phyloP scores from a whole-genome alignment of 1,140 invertebrate genomes.

The Dreissena polymorpha region DNA sequence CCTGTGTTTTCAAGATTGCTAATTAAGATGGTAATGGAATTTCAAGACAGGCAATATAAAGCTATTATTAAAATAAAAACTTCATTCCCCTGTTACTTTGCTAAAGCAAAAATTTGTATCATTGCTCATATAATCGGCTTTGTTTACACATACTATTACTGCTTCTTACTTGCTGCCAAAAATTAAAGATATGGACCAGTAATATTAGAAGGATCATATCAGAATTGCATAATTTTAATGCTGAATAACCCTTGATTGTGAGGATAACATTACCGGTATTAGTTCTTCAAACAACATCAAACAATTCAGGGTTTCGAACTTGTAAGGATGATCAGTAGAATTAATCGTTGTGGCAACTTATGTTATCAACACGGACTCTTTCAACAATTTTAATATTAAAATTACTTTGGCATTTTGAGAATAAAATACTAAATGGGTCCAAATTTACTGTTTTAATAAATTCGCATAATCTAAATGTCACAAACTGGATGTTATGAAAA shows the following conservation, averaged over 20 bases:
- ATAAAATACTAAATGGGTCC: neutral
- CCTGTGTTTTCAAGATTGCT: neutral
- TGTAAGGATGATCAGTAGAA: neutral
- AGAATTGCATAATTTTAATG: neutral
- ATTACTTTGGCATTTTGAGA: neutral
- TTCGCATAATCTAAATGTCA: too few relatives aligned
- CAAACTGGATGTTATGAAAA: too few relatives aligned
- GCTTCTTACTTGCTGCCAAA: neutral
- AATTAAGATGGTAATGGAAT: neutral
- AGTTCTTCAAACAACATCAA: neutral
- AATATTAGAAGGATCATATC: neutral
- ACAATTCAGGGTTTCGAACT: neutral
- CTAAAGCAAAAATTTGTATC: neutral
- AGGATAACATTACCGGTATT: neutral
- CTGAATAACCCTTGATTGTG: neutral
- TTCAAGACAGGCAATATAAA: neutral
- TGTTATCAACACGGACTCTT: too few relatives aligned
- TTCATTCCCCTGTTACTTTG: neutral
- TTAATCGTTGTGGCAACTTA: neutral
- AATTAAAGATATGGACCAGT: neutral
- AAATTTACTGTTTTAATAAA: neutral
- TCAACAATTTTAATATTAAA: neutral
- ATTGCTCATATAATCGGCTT: neutral
- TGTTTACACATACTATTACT: conserved; percentile 3
- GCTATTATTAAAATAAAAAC: neutral